phyloP scores from a whole-genome alignment of 23 tunicate genomes.

The Aplidium turbinatum region DNA sequence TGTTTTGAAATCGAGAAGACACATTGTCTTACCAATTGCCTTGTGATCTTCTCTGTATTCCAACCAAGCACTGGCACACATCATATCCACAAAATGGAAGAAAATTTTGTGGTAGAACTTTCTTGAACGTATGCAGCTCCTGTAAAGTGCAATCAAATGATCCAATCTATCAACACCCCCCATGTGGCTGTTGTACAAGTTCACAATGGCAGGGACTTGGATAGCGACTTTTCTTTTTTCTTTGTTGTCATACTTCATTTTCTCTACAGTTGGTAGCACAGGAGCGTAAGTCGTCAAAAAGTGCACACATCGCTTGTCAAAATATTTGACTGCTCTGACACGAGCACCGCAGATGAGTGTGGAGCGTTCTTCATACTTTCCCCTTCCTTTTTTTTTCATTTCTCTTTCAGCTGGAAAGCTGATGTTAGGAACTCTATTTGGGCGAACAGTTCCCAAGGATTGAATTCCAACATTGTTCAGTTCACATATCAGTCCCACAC shows the following conservation, averaged over 20 bases:
- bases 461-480: slow-evolving; percentile 8
- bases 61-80: slow-evolving; percentile 10
- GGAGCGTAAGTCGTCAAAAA: slow-evolving; percentile 3
- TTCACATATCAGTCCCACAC: slow-evolving; percentile 18
- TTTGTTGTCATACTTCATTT: slow-evolving; percentile 5
- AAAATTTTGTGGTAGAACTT: slow-evolving; percentile 16
- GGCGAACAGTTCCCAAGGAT: slow-evolving; percentile 2
- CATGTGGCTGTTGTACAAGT: background rate
- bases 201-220: background rate
- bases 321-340: slow-evolving; percentile 7
- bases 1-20: slow-evolving; percentile 8
- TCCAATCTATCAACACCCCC: slow-evolving; percentile 16
- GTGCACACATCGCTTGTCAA: slow-evolving; percentile 2
- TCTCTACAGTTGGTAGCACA: slow-evolving; percentile 14
- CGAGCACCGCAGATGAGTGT: background rate
- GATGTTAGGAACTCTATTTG: slow-evolving; percentile 7
- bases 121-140: background rate
- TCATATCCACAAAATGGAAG: slow-evolving; percentile 7
- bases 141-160: background rate
- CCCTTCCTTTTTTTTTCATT: slow-evolving; percentile 19
- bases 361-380: slow-evolving; percentile 5
- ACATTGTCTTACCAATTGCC: background rate
- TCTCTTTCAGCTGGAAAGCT: background rate
- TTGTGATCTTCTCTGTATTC: background rate
- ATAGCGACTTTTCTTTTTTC: too few relatives aligned